Conservation (phyloP, 2,797 vertebrate species). For the Lycodopsis pacificus region DNA sequence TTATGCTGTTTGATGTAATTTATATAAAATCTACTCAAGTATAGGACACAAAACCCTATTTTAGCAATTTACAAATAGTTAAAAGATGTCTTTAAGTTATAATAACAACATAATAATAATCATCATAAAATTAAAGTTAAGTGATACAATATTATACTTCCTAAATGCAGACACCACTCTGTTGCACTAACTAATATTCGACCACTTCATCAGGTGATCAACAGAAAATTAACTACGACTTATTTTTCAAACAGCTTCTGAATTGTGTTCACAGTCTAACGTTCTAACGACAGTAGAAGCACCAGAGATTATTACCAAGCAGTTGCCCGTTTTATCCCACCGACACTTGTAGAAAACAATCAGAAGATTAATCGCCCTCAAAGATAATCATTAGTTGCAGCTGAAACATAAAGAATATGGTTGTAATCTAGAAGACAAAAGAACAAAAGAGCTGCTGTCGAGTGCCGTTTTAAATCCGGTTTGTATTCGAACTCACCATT, state of each 20-base stretch:
- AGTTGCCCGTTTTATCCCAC: too few relatives aligned
- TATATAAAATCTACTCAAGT: not conserved
- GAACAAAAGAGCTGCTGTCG: not conserved
- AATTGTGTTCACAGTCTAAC: not conserved
- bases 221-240: not conserved
- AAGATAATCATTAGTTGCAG: not conserved
- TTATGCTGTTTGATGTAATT: not conserved
- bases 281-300: not conserved
- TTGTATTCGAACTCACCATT: constrained; percentile 23
- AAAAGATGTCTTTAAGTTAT: not conserved
- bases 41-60: not conserved
- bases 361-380: not conserved
- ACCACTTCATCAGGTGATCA: not conserved
- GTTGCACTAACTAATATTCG: not conserved
- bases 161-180: not conserved
- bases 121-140: too few relatives aligned
- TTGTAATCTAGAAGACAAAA: not conserved
- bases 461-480: not conserved
- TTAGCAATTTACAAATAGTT: not conserved
- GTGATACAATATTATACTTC: too few relatives aligned
- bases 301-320: not conserved
- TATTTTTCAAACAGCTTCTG: not conserved
- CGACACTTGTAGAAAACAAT: not conserved
- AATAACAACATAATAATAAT: too few relatives aligned
- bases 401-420: not conserved